A percentile compares a stretch with the other conserved stretches of the same genome.
phyloP scores from a whole-genome alignment of 2,797 vertebrate species.

The Ataeniobius toweri region DNA sequence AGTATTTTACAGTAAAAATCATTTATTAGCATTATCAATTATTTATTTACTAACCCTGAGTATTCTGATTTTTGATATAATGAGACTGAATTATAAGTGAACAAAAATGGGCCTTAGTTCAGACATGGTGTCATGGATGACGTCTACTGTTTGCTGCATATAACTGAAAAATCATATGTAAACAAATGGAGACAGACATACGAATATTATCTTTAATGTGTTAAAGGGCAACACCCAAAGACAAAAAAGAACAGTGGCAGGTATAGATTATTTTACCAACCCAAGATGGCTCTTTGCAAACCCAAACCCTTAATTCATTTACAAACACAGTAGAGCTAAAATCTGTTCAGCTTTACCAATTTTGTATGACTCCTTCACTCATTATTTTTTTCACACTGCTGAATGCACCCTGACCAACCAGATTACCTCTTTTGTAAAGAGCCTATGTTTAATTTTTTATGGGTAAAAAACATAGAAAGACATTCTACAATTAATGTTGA shows the following conservation, averaged over 20 bases:
- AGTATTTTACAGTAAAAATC: background rate
- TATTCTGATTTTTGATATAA: background rate
- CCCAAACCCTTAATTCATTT: background rate
- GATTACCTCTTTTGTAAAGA: background rate
- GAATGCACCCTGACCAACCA: background rate
- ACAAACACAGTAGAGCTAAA: background rate
- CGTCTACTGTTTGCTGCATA: background rate
- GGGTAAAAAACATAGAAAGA: background rate
- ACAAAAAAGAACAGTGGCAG: background rate
- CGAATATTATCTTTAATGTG: background rate
- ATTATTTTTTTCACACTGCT: background rate
- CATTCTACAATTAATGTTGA: background rate
- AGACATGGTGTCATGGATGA: background rate
- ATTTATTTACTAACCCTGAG: background rate
- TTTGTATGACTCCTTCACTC: background rate
- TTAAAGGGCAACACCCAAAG: background rate
- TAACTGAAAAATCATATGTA: background rate
- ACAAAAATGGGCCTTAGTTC: background rate
- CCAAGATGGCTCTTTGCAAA: background rate
- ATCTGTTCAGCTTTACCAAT: background rate
- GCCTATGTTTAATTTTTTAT: background rate
- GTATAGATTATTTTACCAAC: background rate
- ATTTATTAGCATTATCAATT: background rate
- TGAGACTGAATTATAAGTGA: background rate
- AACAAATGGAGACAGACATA: background rate